Percentiles rank a stretch among this genome's conserved stretches.
Conservation (phyloP, 2,113 vertebrate genomes). For the Cettia cetti region DNA sequence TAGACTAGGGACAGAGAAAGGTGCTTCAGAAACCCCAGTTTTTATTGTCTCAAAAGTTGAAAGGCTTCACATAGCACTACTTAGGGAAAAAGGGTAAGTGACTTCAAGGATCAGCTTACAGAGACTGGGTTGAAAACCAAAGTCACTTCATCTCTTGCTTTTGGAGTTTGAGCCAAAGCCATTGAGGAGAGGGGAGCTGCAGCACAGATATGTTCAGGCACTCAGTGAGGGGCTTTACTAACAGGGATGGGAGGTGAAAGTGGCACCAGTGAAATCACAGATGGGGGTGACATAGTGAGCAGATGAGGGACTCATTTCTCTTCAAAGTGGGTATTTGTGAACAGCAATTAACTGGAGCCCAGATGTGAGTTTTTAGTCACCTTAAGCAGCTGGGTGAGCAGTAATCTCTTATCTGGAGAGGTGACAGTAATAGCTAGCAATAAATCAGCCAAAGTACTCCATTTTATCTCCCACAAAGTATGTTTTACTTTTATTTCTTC, state of each 20-base stretch:
- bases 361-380: background rate
- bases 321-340: background rate
- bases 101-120: background rate
- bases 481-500: background rate
- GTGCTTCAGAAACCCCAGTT: background rate
- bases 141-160: background rate
- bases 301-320: background rate
- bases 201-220: fast-evolving
- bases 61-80: background rate
- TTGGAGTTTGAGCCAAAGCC: background rate
- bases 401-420: background rate
- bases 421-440: background rate
- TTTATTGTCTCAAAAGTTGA: background rate
- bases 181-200: background rate
- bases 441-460: background rate
- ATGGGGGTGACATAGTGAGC: background rate
- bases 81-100: background rate
- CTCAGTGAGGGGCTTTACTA: background rate
- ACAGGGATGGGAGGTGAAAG: background rate
- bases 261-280: background rate
- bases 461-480: background rate
- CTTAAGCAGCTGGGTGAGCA: background rate
- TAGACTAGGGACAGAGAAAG: background rate
- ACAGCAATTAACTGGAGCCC: background rate
- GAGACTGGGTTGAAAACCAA: background rate